Percentiles rank a stretch among this genome's conserved stretches.
phyloP scores from a whole-genome alignment of 2,113 vertebrate species.

The Malurus cyaneus region DNA sequence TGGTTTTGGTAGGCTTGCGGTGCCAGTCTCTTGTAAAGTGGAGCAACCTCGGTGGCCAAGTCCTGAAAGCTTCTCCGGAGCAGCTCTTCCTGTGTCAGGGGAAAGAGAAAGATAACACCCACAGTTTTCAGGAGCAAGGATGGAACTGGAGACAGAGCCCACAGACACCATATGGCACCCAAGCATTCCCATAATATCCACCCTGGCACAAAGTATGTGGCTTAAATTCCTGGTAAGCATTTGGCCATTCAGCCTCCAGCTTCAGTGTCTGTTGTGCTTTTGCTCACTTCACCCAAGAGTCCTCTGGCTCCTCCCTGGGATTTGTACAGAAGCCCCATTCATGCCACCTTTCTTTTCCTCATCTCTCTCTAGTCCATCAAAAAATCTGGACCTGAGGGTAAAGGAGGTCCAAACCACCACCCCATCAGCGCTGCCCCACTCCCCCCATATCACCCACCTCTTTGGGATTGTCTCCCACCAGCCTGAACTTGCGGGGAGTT shows the following conservation, averaged over 20 bases:
- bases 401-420: not conserved
- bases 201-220: fast-evolving
- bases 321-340: not conserved
- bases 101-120: not conserved
- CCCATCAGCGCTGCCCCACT: fast-evolving
- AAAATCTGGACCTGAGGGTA: not conserved
- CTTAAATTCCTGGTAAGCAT: not conserved
- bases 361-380: not conserved
- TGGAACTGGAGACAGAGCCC: fast-evolving
- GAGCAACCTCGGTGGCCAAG: conserved; percentile 91
- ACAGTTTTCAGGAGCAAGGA: fast-evolving
- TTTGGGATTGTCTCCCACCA: conserved; percentile 92
- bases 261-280: not conserved
- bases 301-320: not conserved
- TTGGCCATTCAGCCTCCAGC: not conserved
- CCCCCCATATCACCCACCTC: conserved; percentile 74
- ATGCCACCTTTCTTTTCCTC: not conserved
- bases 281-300: fast-evolving
- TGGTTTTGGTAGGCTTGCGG: conserved; percentile 97
- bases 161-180: fast-evolving
- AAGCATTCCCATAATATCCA: fast-evolving
- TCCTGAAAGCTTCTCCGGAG: conserved; percentile 93
- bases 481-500: conserved; percentile 93
- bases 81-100: conserved; percentile 82
- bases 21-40: conserved; percentile 88